Evolutionary conservation across 2,113 vertebrate genomes (phyloP), one percentile per base, ranked within the genome.

Genomic region (Hemichromis elongatus): DNA sequence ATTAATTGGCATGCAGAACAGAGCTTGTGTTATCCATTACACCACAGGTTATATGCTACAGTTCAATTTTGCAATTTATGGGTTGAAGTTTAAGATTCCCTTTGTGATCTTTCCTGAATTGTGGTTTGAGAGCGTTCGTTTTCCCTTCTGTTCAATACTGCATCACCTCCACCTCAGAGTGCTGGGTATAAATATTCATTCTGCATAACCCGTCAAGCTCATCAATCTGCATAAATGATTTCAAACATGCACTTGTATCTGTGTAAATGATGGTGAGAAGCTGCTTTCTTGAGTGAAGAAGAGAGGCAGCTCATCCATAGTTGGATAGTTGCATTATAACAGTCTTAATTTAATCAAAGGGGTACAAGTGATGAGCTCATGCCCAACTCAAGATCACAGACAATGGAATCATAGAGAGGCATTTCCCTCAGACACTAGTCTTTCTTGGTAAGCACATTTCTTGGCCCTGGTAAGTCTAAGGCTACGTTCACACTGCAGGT

Each of bases 151-250:
- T 73, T 80, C 68, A 80, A 19, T 81, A 37, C 81, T 66, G 24
- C 82, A 80, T 89, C 82, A 82, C 42, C 56, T 79, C 80, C 26
- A 54, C 79, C 82, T 28, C 2, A 55, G 56, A 28, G 47, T 47
- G 2, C 18, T 9, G 3, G 16, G 47, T 56, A 85, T 92, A 75
- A 90, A 92, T 92, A 90, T 90, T 87, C 88, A 90, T n/a, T 47
- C 19, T 80, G 35, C 10, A 12, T 28, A 59, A 70, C 75, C 10
- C 37, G 28, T 77, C 42, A 54, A 28, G 81, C 55, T 88, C 81
- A 77, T 92, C 85, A 83, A 24, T 87, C 88, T 83, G 81, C 81
- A 81, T 85, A 84, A 88, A 89, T 83, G 54, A 88, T 87, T 82
- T 47, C 77, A 70, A 89, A 79, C 78, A 57, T 11, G 37, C 82